These are phyloP conservation scores for Varecia variegata DNA, from an alignment of 2,797 vertebrate species.

Conservation along the genomic window DNA sequence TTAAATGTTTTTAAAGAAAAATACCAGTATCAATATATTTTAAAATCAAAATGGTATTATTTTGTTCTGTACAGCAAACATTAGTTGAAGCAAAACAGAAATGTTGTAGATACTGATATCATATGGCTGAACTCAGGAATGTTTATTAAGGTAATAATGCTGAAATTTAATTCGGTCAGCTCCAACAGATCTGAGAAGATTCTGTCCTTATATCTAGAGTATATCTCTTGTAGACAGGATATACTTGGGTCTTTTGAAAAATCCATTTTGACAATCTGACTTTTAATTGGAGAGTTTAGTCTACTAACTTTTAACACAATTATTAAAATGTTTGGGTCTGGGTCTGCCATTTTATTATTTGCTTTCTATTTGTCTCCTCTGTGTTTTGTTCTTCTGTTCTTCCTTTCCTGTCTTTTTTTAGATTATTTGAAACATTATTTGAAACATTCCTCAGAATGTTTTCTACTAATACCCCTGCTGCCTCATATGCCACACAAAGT, in stretches of 20 bases:
- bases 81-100: constrained; percentile 14
- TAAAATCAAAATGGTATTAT: background rate
- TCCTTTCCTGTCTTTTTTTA: background rate
- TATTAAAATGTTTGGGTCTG: background rate
- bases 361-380: background rate
- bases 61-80: background rate
- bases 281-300: background rate
- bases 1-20: constrained; percentile 18
- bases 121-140: background rate
- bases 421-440: background rate
- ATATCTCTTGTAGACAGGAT: background rate
- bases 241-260: background rate
- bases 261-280: background rate
- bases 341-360: background rate
- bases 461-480: background rate
- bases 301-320: constrained; percentile 2
- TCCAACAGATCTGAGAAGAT: background rate
- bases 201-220: background rate
- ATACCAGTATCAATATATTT: background rate
- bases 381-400: background rate
- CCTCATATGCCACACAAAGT: background rate
- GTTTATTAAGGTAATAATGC: constrained; percentile 3
- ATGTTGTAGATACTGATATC: background rate
- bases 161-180: background rate
- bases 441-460: background rate